Conservation (phyloP, 2,888 invertebrate species). For the Leucophora obtusa region DNA sequence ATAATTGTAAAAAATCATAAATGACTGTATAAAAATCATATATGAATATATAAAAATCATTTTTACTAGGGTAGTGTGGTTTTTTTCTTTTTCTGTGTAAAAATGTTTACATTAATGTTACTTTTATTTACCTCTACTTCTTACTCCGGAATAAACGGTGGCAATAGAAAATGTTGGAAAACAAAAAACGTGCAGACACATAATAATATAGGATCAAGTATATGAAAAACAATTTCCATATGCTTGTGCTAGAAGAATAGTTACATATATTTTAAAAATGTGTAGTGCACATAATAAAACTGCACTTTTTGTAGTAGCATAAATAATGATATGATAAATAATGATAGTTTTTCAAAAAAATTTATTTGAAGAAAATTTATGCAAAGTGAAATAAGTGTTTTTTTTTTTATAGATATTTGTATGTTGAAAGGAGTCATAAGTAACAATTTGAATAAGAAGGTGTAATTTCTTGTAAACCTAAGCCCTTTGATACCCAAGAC, state of each 20-base stretch:
- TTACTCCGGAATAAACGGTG: neutral
- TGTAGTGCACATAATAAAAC: conserved; percentile 30
- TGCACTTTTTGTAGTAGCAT: conserved; percentile 48
- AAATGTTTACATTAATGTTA: conserved; percentile 39
- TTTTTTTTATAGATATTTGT: neutral
- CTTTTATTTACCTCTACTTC: conserved; percentile 9
- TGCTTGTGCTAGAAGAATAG: neutral
- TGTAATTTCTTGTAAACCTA: no score
- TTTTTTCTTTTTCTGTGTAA: neutral
- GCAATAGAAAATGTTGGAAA: neutral
- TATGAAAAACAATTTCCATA: conserved; percentile 2
- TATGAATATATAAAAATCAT: no score
- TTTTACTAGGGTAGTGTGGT: no score
- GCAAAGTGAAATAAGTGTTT: neutral
- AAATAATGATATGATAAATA: conserved; percentile 49
- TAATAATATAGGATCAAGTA: conserved; percentile 45
- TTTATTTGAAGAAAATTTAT: neutral
- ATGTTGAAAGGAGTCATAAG: neutral
- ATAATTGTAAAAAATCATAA: no score
- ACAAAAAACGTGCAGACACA: conserved; percentile 56
- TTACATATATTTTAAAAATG: neutral
- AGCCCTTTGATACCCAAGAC: no score
- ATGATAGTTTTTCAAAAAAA: conserved; percentile 35
- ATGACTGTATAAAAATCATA: no score
- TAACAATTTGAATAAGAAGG: neutral